Evolutionary conservation across 2,888 invertebrate genomes (phyloP), one percentile per base, ranked within the genome.

Genomic region (Lepidonotus clava): DNA sequence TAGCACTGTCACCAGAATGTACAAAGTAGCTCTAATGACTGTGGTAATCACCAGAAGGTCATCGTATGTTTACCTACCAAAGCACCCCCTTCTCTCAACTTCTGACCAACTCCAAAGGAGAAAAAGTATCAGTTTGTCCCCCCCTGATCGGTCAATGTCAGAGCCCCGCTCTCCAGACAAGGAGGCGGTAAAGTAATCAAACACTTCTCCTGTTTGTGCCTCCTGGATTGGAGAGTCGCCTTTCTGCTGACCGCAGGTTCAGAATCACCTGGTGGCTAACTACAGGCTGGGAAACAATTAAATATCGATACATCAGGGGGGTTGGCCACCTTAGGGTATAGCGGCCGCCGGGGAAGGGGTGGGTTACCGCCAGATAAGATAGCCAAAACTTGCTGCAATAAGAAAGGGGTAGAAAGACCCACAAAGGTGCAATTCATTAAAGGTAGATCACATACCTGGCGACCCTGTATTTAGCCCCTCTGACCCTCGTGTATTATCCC

Each of bases 201-300:
- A 80, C 80, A 80, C 80, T 80, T 80, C 80, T 80, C 80, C 51
- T 80, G 80, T 80, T 80, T 80, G 80, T 80, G 80, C 46, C 80
- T 80, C 80, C 51, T 32, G 51, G 28, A 80, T 46, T 80, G 80
- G 51, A 80, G 80, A 80, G 80, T 46, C 4, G 28, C 46, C 80
- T 34, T 24, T 11, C 46, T 46, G 11, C 46, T 61, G 61, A 61
- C 76, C 40, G 38, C 28, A 40, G 76, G 28, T 76, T 8, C 76
- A 38, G 76, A 38, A 11, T 2, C 4, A 1, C 5, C 11, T 21
- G 40, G 40, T 18, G 80, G 46, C 18, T 80, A 51, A 80, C 41
- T 80, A 80, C 80, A 46, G 80, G 80, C 46, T 46, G 21, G 28
- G 51, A 80, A 80, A 80, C 80, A 80, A 80, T 80, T 80, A 80